Evolutionary conservation across 2,797 vertebrate species (phyloP), one percentile per base, ranked within the genome.

Genomic region (Tragelaphus eurycerus): DNA sequence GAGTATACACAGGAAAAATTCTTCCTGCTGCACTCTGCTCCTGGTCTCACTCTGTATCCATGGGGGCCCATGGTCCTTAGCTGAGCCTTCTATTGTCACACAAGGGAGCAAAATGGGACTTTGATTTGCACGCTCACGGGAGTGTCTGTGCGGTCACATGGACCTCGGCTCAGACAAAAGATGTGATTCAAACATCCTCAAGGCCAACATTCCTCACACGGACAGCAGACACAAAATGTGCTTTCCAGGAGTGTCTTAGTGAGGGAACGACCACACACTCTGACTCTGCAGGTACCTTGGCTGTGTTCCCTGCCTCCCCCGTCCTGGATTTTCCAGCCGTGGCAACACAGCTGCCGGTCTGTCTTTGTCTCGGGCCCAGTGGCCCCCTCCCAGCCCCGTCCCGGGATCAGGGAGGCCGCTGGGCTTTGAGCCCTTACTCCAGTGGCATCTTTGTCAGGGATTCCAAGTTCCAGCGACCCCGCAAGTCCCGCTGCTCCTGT

Each of bases 311-410:
- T 57, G 43, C 27, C 14, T 31, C 8, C 48, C 3, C 16, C 4
- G 1, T 43, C 57, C 74, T 13, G 86, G 21, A 31, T 74, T 84
- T 7, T 0, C 6, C 3, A 3, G 19, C 5, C 7, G 14, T 3
- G 25, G 43, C 19, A 16, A 3, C 6, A 2, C 8, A 0, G 50
- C 34, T 34, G 46, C 21, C 2, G 0, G 6, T 17, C 34, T 6
- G 0, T n/a, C 60, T 78, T 21, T 8, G 21, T 23, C 19, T 81
- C 9, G 19, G 17, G 48, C 48, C 62, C 54, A 10, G 76, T 0
- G 50, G 31, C 25, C 31, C 31, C 38, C 34, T 11, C 14, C 17
- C 50, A 14, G 4, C 23, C 46, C 54, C 1, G 29, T 5, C 23
- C 12, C 16, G 4, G 11, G 25, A 1, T n/a, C 7, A 57, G 46